Base-by-base conservation (phyloP, 2,797 vertebrate species). In the Phataginus tetradactyla region DNA sequence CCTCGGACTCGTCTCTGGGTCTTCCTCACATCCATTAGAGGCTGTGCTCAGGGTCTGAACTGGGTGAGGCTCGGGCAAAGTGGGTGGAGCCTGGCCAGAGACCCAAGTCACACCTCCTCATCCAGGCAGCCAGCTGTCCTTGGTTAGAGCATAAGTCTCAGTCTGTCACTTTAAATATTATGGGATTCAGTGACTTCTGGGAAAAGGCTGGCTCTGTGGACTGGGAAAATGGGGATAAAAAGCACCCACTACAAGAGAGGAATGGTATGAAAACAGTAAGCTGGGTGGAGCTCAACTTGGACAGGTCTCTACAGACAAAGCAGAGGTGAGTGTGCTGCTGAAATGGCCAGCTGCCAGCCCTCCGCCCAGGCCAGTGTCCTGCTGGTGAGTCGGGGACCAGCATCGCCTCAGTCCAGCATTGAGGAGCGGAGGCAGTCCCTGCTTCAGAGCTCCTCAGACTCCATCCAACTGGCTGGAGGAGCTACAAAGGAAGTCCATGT, bases 301-400 rank as follows among this genome's bases (percentile, higher is more conserved):
- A 45, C 84, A 25, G 71, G 42, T 90, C 51, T 77, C 18, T 2
- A 14, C 0, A 87, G 53, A 42, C 15, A 3, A 84, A 68, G 71
- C 34, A 61, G 49, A 39, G 0, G 17, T 0, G 0, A 66, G 25
- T 17, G 72, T 23, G 49, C 23, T 2, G 15, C 25, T 7, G n/a
- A 68, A 14, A 45, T 14, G 10, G n/a, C 37, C 78, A 51, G 49
- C 57, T 72, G 49, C 37, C 1, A 3, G 13, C n/a, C 29, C 27
- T 49, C 57, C 2, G n/a, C 20, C 57, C 80, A n/a, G 4, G 61
- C 23, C 42, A 17, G 1, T 2, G 8, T 69, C 74, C 39, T 4
- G 1, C 34, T 2, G 17, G 8, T 1, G 64, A 78, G 12, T n/a
- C 32, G 12, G 29, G 14, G 18, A 21, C 12, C 8, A 21, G 27